Evolutionary conservation across 2,797 vertebrate genomes (phyloP), one percentile per base, ranked within the genome.

Genomic region (Pseudomugil tenellus): DNA sequence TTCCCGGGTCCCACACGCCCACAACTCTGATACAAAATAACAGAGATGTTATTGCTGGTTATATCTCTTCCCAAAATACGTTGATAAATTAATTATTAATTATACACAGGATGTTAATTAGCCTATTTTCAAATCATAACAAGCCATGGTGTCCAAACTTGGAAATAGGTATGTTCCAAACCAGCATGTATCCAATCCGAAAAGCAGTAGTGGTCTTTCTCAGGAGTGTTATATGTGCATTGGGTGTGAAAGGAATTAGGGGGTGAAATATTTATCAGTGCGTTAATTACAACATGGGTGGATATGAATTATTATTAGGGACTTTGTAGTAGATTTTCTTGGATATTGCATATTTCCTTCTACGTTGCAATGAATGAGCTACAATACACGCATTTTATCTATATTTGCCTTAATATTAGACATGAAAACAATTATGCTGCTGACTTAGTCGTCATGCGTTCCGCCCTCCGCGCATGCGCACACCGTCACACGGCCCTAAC

Each of bases 391-490:
- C 8, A 21, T 41, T 11, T 31, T n/a, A 37, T 52, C 19, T 1
- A 37, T n/a, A n/a, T 63, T 28, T 28, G 10, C 52, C 29, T 28
- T n/a, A 31, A 19, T 58, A 46, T 58, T 1, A 31, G 12, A 16
- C 16, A 17, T 35, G 14, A 49, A 26, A 37, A 14, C 29, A 28
- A 8, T 10, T 8, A 34, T 39, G 10, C 16, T 10, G 23, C 59
- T 52, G 2, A 29, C 39, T 67, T 39, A 6, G 13, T 41, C 2
- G 21, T 32, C 16, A 48, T 31, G 9, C 25, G 17, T 2, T 57
- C 31, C 4, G 12, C 2, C 39, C 3, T n/a, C 1, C 0, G 6
- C 90, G 89, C 92, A 91, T 89, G 88, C 88, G 89, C 85, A 72
- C 16, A 46, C 1, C 0, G 10, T 19, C 54, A 32, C 32, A 4